Evolutionary conservation across 2,797 vertebrate species (phyloP), one percentile per base, ranked within the genome.

Genomic region (Galaxias olidus): DNA sequence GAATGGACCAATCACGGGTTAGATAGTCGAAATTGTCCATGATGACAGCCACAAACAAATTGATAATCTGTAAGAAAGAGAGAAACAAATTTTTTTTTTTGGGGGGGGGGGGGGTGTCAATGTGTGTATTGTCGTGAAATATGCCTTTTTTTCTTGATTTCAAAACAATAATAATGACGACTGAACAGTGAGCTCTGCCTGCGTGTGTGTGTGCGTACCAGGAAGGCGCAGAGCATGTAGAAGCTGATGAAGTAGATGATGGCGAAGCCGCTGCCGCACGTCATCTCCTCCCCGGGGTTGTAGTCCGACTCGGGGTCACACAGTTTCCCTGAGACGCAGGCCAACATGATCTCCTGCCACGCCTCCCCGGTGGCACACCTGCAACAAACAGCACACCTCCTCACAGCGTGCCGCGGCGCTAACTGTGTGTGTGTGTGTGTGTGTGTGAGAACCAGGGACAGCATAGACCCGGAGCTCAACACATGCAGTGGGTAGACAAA

Each of bases 21-120:
- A 99, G 89, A 88, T 99, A 99, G 91, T 99, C 98, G 90, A 99
- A 99, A 82, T 99, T 99, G 90, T 99, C 98, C 98, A 98, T 99
- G 90, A 99, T 99, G 87, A 99, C 98, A 4, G 98, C 98, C 79
- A 99, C 98, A 87, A 99, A 99, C 69, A 99, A 91, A 76, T 99
- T 99, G 78, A 99, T 99, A 84, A 99, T 99, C 98, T 99, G 66
- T 60, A 84, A 66, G 58, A 20, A 42, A 59, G 82, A 5, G 72
- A 56, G 19, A 71, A 47, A 67, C 12, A 60, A 13, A 49, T 59
- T 42, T 52, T 30, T n/a, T n/a, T n/a, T n/a, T n/a, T 46, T 15
- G 19, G 15, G 45, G 17, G 17, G 57, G 4, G 42, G 45, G 42
- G 13, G 12, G 10, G 9, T 11, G 56, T 56, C 4, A 12, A 10